Evolutionary conservation across 1,140 invertebrate species (phyloP).

Genomic region (Tetranychus urticae): DNA sequence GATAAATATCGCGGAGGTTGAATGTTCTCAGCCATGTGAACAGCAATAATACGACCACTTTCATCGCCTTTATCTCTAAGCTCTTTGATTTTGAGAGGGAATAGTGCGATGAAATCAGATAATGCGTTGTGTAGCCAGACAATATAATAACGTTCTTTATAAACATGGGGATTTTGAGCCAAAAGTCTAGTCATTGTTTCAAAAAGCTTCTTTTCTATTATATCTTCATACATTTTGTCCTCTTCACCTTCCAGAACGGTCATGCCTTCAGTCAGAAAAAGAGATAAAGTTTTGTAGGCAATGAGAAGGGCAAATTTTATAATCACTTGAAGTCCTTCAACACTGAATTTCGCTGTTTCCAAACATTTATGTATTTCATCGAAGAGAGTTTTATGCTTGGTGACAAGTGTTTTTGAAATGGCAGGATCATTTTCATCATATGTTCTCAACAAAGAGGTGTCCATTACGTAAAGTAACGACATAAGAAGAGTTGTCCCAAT

Average conservation of each 20-base stretch:
- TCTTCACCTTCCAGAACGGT: constrained; percentile 35
- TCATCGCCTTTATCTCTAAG: constrained; percentile 62
- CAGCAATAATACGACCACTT: constrained; percentile 49
- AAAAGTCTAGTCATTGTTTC: constrained; percentile 44
- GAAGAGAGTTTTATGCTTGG: constrained; percentile 39
- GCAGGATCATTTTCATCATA: constrained; percentile 31
- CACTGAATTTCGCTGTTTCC: constrained; percentile 17
- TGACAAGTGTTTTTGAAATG: constrained; percentile 41
- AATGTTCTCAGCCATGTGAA: constrained; percentile 47
- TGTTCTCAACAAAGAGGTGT: constrained; percentile 46
- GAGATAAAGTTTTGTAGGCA: constrained; percentile 44
- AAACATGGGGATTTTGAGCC: constrained; percentile 29
- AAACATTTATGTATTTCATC: constrained; percentile 30
- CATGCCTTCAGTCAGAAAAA: constrained; percentile 15
- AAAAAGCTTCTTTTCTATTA: constrained; percentile 55
- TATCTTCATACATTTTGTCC: constrained; percentile 42
- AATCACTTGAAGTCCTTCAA: constrained; percentile 38
- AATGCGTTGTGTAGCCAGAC: constrained; percentile 57
- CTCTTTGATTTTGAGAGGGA: constrained; percentile 70
- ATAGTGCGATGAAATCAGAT: constrained; percentile 72
- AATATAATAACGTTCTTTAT: constrained; percentile 39
- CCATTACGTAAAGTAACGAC: constrained; percentile 56
- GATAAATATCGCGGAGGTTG: constrained; percentile 45
- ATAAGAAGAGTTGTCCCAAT: constrained; percentile 51
- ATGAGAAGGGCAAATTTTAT: constrained; percentile 53